A percentile compares a stretch with the other conserved stretches of the same genome.
Conservation (phyloP, 2,797 vertebrate species). For the Dermochelys coriacea region DNA sequence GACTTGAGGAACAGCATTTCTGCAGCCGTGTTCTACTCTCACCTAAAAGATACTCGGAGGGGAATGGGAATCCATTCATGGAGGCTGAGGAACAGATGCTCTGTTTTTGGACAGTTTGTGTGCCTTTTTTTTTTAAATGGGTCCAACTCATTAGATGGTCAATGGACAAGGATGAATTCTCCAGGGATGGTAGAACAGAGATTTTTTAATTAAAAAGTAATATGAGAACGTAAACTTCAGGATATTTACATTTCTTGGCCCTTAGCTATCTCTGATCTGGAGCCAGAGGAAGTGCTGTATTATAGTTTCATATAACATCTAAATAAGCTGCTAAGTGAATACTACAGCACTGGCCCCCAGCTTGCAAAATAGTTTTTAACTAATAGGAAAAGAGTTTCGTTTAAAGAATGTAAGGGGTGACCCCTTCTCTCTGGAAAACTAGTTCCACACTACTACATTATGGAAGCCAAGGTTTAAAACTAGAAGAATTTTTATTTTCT, state of each 20-base stretch:
- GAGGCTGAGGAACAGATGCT: background rate
- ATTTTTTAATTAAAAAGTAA: constrained; percentile 36
- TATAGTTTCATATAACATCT: background rate
- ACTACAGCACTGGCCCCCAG: background rate
- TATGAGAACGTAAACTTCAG: background rate
- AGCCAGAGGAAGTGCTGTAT: background rate
- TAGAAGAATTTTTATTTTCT: background rate
- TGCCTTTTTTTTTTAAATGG: background rate
- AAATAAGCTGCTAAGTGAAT: constrained; percentile 6
- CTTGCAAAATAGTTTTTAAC: background rate
- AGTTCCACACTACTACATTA: background rate
- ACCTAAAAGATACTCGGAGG: background rate
- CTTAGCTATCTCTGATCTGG: background rate
- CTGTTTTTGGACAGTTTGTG: background rate
- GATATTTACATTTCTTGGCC: background rate
- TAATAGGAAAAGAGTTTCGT: background rate
- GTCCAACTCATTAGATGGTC: background rate
- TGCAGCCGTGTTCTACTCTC: background rate
- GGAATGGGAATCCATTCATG: background rate
- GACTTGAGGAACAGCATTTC: accelerated
- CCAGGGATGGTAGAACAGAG: background rate
- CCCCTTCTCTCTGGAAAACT: background rate
- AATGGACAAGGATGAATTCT: background rate
- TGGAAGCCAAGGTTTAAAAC: background rate
- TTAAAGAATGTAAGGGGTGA: background rate